Conservation (phyloP, 2,888 invertebrate species). For the Drosophila diplacantha region DNA sequence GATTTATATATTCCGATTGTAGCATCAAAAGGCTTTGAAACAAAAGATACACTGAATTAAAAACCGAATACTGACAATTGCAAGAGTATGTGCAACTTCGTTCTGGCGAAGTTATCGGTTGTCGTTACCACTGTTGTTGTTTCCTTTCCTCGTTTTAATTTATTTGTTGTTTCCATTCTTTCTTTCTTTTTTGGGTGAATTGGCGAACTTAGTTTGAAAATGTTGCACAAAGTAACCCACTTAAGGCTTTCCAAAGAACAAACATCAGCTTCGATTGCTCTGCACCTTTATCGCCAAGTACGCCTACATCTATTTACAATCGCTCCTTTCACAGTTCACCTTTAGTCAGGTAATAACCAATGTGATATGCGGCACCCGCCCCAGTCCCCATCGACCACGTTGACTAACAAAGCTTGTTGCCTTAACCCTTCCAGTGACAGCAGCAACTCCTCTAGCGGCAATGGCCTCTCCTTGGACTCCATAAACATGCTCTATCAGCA, state of each 20-base stretch:
- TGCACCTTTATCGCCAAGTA: conserved; percentile 78
- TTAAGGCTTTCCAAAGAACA: conserved; percentile 78
- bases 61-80: not conserved
- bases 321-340: conserved; percentile 78
- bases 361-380: conserved; percentile 44
- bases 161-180: conserved; percentile 52
- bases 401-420: conserved; percentile 7
- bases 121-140: conserved; percentile 15
- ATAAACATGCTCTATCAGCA: conserved; percentile 72
- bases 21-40: not conserved
- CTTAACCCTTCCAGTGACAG: conserved; percentile 66
- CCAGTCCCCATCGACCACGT: not conserved
- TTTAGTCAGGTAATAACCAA: conserved; percentile 75
- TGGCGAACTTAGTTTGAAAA: conserved; percentile 77
- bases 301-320: conserved; percentile 77
- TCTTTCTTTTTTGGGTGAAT: conserved; percentile 60
- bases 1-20: not conserved
- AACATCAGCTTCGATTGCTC: conserved; percentile 78
- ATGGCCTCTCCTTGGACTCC: conserved; percentile 72
- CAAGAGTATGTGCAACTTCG: conserved; percentile 24
- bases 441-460: conserved; percentile 75
- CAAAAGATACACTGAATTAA: not conserved
- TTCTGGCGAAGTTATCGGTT: conserved; percentile 27
- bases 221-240: conserved; percentile 78
- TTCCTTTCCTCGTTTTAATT: conserved; percentile 44